Evolutionary conservation across 2,888 invertebrate species (phyloP).

Genomic region (Ligdia adustata): DNA sequence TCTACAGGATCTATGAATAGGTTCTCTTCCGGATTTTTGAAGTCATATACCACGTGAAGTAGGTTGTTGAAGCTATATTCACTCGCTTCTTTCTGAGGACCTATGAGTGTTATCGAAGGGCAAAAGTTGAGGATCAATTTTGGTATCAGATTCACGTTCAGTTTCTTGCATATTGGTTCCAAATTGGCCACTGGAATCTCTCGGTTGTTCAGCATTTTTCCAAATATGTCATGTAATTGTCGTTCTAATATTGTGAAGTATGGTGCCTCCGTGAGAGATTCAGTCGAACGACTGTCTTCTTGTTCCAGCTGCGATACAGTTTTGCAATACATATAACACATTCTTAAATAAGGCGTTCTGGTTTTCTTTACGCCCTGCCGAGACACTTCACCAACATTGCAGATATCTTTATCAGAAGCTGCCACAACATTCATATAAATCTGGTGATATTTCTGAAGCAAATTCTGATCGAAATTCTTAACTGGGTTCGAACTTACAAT

Average conservation of each 20-base stretch:
- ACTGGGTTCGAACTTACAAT: conserved; percentile 54
- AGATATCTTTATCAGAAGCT: conserved; percentile 75
- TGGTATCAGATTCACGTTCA: conserved; percentile 90
- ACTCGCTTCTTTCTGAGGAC: conserved; percentile 64
- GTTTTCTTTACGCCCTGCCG: conserved; percentile 66
- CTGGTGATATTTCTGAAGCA: conserved; percentile 73
- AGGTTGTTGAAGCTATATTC: conserved; percentile 68
- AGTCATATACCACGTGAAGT: conserved; percentile 70
- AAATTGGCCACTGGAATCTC: conserved; percentile 87
- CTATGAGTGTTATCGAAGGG: conserved; percentile 83
- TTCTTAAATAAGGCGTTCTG: conserved; percentile 76
- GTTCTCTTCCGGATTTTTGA: conserved; percentile 74
- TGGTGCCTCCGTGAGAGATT: conserved; percentile 53
- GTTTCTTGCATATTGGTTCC: conserved; percentile 86
- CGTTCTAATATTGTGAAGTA: conserved; percentile 81
- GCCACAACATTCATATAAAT: conserved; percentile 79
- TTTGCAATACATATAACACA: conserved; percentile 84
- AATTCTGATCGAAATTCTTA: conserved; percentile 55
- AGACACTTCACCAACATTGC: conserved; percentile 68
- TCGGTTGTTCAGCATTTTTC: conserved; percentile 87
- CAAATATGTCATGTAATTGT: conserved; percentile 85
- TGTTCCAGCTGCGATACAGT: conserved; percentile 80
- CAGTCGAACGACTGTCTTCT: conserved; percentile 56
- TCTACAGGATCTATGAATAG: conserved; percentile 74
- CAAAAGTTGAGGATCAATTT: conserved; percentile 89